These are phyloP conservation scores for Holothuria scabra DNA, from an alignment of 53 echinoderm and acorn worm species.

Conservation along the genomic window DNA sequence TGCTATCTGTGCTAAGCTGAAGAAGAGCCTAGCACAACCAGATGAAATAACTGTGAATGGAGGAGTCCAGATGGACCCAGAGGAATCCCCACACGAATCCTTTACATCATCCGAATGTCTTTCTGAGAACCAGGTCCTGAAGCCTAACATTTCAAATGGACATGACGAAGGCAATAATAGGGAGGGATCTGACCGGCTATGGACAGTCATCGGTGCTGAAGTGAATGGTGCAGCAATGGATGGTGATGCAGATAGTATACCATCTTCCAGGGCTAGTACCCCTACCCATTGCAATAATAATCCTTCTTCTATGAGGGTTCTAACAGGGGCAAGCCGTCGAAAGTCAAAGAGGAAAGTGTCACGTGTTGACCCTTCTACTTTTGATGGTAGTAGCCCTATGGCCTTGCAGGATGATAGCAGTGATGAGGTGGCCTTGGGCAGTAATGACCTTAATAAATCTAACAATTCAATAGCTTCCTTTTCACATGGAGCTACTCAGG, in stretches of 20 bases:
- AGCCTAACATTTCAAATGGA: too few species aligned
- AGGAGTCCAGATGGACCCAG: not conserved
- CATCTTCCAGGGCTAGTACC: slow-evolving; percentile 50
- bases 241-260: slow-evolving; percentile 35
- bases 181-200: not conserved
- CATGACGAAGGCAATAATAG: not conserved
- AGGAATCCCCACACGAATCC: not conserved
- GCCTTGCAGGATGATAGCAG: not conserved
- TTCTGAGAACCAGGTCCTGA: slow-evolving; percentile 14
- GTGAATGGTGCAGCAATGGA: slow-evolving; percentile 24
- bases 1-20: slow-evolving; percentile 97
- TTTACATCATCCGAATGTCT: slow-evolving; percentile 8
- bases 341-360: slow-evolving; percentile 68
- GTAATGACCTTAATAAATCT: not conserved
- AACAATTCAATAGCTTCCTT: slow-evolving; percentile 34
- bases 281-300: slow-evolving; percentile 51
- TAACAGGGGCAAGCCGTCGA: slow-evolving; percentile 89
- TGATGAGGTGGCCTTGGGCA: not conserved
- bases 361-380: slow-evolving; percentile 36
- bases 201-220: slow-evolving; percentile 29
- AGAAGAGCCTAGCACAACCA: slow-evolving; percentile 68
- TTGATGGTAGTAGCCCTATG: slow-evolving; percentile 17
- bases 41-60: slow-evolving; percentile 12
- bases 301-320: slow-evolving; percentile 58
- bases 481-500: slow-evolving; percentile 26